Percentiles rank a stretch among this genome's conserved stretches.
phyloP scores from a whole-genome alignment of 1,140 invertebrate genomes.

The Nasonia giraulti region DNA sequence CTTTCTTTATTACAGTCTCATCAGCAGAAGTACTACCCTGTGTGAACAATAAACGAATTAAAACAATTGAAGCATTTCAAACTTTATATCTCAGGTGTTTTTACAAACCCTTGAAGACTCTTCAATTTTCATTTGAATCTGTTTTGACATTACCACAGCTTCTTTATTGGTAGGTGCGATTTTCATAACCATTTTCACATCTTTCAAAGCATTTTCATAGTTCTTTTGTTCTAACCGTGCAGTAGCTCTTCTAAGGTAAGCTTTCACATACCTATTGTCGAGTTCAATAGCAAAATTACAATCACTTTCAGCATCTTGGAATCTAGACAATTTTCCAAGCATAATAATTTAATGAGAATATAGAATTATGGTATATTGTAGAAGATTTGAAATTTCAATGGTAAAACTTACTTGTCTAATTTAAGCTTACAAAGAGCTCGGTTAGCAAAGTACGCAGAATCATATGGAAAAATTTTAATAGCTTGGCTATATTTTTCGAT shows the following conservation, averaged over 20 bases:
- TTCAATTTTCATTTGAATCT: constrained; percentile 76
- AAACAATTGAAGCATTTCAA: neutral
- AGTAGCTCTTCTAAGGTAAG: constrained; percentile 83
- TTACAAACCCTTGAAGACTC: constrained; percentile 55
- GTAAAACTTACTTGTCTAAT: constrained; percentile 81
- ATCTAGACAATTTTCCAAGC: constrained; percentile 73
- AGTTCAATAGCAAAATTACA: constrained; percentile 82
- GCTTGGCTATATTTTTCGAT: constrained; percentile 87
- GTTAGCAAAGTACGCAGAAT: constrained; percentile 90
- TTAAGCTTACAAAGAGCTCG: constrained; percentile 91
- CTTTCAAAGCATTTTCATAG: constrained; percentile 80
- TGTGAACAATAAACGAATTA: neutral
- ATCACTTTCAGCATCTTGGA: constrained; percentile 84
- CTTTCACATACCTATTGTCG: constrained; percentile 86
- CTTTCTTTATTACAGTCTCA: neutral
- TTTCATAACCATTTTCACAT: constrained; percentile 80
- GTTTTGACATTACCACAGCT: constrained; percentile 76
- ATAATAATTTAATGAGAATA: constrained; percentile 6
- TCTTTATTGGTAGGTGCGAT: constrained; percentile 83
- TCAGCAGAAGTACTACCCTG: neutral
- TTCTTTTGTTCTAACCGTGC: constrained; percentile 80
- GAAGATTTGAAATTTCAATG: neutral
- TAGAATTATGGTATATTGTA: constrained; percentile 1
- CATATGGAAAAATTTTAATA: constrained; percentile 83
- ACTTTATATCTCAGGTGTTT: neutral